Conservation (phyloP, 2,113 vertebrate species). For the Grammomys dolichurus region DNA sequence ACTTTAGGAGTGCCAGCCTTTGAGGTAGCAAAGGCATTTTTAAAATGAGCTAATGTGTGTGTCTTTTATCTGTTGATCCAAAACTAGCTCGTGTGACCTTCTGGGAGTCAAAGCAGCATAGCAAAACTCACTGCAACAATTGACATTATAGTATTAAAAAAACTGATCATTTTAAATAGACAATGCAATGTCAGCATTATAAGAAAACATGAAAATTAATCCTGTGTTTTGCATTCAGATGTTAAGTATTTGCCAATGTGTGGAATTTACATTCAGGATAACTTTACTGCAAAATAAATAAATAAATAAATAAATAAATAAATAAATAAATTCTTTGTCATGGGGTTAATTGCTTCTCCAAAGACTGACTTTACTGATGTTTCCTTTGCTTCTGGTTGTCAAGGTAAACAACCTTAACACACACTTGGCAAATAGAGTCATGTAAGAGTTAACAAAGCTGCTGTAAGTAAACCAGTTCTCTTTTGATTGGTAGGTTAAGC, state of each 20-base stretch:
- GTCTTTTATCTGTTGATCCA: no score
- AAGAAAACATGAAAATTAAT: background rate
- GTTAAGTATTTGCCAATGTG: background rate
- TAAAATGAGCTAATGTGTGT: no score
- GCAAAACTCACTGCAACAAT: no score
- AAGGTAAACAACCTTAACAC: slow-evolving; percentile 34
- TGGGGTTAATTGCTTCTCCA: background rate
- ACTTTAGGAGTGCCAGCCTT: no score
- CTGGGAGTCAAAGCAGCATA: no score
- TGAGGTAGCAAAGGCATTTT: no score
- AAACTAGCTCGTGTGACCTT: no score
- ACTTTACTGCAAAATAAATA: background rate
- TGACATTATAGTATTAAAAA: no score
- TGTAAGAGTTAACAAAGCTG: background rate
- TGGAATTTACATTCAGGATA: background rate
- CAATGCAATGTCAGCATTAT: background rate
- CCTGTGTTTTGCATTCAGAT: background rate
- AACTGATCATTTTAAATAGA: slow-evolving; percentile 28
- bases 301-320: background rate
- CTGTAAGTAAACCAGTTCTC: background rate
- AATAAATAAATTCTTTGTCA: background rate
- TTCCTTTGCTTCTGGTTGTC: background rate
- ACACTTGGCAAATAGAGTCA: background rate
- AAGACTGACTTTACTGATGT: background rate
- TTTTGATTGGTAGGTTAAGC: slow-evolving; percentile 1